phyloP scores from a whole-genome alignment of 1,140 invertebrate species.

The Saccostrea glomerata region DNA sequence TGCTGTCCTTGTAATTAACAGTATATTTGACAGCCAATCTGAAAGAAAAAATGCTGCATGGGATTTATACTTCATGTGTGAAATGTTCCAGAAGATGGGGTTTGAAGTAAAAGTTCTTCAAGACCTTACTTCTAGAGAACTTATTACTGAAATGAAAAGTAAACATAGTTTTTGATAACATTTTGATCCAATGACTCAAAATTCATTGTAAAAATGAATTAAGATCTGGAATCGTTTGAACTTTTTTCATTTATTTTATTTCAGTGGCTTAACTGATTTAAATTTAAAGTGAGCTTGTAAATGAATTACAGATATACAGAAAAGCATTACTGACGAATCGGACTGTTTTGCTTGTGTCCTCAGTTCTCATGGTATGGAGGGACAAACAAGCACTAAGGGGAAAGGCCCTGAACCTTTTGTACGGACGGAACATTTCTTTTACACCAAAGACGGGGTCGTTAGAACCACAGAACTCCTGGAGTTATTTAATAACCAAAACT shows the following conservation, averaged over 20 bases:
- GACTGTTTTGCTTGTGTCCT: slow-evolving; percentile 54
- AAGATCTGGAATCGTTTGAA: not conserved
- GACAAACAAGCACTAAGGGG: not conserved
- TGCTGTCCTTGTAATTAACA: slow-evolving; percentile 49
- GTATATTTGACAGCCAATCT: slow-evolving; percentile 41
- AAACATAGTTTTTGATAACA: not conserved
- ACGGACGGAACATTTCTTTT: slow-evolving; percentile 43
- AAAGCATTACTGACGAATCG: slow-evolving; percentile 4
- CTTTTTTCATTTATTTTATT: not conserved
- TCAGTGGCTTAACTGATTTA: not conserved
- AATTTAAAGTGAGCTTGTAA: not conserved
- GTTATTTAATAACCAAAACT: slow-evolving; percentile 47
- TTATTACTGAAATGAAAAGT: slow-evolving; percentile 33
- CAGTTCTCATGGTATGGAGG: slow-evolving; percentile 50
- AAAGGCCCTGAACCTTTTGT: not conserved
- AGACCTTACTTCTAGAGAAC: slow-evolving; percentile 27
- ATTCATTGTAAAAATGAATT: too few relatives aligned
- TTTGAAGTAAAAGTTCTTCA: slow-evolving; percentile 45
- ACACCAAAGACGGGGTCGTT: slow-evolving; percentile 48
- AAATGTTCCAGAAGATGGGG: slow-evolving; percentile 33
- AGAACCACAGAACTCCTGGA: slow-evolving; percentile 42
- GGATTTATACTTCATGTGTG: slow-evolving; percentile 32
- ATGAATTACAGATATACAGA: slow-evolving; percentile 36
- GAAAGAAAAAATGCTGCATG: slow-evolving; percentile 34
- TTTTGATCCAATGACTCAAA: too few relatives aligned